These are phyloP conservation scores for Hemiscyllium ocellatum DNA, from an alignment of 2,113 vertebrate genomes.

Conservation along the genomic window DNA sequence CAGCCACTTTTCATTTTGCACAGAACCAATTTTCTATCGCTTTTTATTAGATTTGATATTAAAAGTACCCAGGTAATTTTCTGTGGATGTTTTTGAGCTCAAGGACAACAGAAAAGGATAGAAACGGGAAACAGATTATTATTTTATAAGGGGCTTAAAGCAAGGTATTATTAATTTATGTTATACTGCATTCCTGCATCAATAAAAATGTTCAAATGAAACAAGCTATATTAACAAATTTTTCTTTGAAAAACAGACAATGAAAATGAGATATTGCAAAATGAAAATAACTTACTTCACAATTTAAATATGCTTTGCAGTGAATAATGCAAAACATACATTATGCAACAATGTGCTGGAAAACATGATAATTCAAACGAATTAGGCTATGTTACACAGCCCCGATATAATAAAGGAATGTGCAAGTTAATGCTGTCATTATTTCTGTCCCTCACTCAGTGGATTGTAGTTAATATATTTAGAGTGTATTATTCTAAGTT, in stretches of 20 bases:
- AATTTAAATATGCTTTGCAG: conserved; percentile 12
- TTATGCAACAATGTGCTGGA: not conserved
- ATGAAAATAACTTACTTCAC: conserved; percentile 16
- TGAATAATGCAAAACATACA: conserved; percentile 15
- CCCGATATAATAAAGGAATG: not conserved
- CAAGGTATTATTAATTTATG: conserved; percentile 26
- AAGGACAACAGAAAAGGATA: not conserved
- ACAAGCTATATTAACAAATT: conserved; percentile 27
- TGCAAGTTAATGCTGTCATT: not conserved
- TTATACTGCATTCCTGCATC: not conserved
- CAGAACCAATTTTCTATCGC: not conserved
- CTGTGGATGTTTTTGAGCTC: not conserved
- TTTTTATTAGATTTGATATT: not conserved
- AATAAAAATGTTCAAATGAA: conserved; percentile 7
- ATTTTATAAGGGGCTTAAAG: conserved; percentile 27
- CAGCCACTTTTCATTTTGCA: not conserved
- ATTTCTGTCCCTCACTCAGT: not conserved
- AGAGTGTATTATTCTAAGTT: not conserved
- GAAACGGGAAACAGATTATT: not conserved
- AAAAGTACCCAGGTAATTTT: conserved; percentile 6
- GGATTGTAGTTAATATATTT: not conserved
- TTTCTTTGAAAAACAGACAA: conserved; percentile 5
- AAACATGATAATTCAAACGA: conserved; percentile 22
- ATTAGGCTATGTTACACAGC: not conserved
- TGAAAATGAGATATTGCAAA: conserved; percentile 33